Conservation (phyloP, 2,797 vertebrate species). For the Amazona finschi region DNA sequence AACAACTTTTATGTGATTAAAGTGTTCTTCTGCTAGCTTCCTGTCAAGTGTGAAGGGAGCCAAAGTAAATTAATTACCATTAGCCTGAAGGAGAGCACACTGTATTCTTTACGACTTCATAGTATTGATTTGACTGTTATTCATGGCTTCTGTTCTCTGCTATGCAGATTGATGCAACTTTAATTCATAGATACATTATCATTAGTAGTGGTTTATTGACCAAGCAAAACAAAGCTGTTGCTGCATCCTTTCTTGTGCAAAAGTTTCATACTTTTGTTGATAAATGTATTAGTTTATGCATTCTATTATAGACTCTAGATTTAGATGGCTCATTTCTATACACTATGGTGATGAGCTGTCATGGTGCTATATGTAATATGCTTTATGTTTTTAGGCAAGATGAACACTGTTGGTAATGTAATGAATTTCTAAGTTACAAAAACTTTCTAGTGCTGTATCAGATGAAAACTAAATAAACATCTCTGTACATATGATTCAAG, state of each 20-base stretch:
- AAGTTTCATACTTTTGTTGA: background rate
- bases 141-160: constrained; percentile 15
- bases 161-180: constrained; percentile 49
- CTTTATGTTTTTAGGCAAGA: background rate
- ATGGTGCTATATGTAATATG: background rate
- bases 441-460: background rate
- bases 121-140: constrained; percentile 52
- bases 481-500: fast-evolving
- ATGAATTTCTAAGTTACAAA: background rate
- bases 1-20: background rate
- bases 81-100: constrained; percentile 14
- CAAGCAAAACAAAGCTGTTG: constrained; percentile 22
- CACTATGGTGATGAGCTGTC: fast-evolving
- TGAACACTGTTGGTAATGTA: background rate
- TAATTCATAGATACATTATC: constrained; percentile 44
- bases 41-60: constrained; percentile 4
- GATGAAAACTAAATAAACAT: background rate
- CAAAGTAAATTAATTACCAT: constrained; percentile 41
- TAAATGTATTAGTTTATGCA: background rate
- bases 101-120: constrained; percentile 31
- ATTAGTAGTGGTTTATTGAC: constrained; percentile 47
- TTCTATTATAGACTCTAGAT: background rate
- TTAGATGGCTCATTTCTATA: background rate
- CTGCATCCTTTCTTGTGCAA: background rate
- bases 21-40: background rate